phyloP scores from a whole-genome alignment of 2,113 vertebrate genomes.

The Sylvilagus bachmani region DNA sequence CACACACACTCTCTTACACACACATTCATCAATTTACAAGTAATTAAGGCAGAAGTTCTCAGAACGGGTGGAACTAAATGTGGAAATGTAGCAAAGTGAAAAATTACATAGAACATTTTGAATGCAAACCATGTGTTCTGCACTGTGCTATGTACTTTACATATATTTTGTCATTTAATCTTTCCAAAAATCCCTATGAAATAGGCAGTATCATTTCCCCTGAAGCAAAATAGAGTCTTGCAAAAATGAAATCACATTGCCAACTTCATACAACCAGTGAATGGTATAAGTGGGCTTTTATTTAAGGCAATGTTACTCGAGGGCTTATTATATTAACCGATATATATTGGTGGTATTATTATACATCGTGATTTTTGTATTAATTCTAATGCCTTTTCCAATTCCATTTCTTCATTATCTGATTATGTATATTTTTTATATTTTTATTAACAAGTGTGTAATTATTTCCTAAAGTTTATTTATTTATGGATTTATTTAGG shows the following conservation, averaged over 20 bases:
- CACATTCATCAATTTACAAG: neutral
- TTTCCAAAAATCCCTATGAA: slow-evolving; percentile 14
- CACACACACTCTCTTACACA: neutral
- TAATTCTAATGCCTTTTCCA: neutral
- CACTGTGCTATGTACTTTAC: neutral
- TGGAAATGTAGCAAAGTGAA: slow-evolving; percentile 41
- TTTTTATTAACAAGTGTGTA: no score
- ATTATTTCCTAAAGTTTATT: no score
- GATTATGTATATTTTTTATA: neutral
- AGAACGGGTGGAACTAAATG: slow-evolving; percentile 14
- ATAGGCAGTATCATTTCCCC: neutral
- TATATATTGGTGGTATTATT: neutral
- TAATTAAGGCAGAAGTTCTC: slow-evolving; percentile 47
- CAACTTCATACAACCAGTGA: neutral
- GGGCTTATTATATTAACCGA: neutral
- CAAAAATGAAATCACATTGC: neutral
- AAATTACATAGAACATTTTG: slow-evolving; percentile 4
- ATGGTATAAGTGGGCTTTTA: neutral
- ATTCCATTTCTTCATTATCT: slow-evolving; percentile 34
- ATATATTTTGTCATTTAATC: slow-evolving; percentile 17
- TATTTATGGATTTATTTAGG: no score
- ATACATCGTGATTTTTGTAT: neutral
- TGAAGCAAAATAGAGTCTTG: neutral
- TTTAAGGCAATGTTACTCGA: neutral
- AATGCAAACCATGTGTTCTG: neutral